Percentiles rank a stretch among this genome's conserved stretches.
Conservation (phyloP, 2,888 invertebrate genomes). For the Pyrgus malvae region DNA sequence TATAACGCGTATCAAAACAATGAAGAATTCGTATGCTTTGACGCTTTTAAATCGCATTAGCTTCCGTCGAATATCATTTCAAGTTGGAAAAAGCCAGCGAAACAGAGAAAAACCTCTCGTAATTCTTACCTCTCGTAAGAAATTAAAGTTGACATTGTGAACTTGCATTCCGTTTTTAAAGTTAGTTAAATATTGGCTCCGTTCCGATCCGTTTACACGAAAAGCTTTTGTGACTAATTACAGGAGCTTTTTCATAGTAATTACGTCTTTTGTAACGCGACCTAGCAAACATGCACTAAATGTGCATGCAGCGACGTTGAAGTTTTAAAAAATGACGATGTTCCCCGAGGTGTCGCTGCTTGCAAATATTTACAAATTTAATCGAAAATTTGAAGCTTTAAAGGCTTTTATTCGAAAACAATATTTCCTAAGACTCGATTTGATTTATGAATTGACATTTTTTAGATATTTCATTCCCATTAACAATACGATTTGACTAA, state of each 20-base stretch:
- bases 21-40: constrained; percentile 25
- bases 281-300: constrained; percentile 40
- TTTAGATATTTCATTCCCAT: no score
- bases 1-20: constrained; percentile 31
- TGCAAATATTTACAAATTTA: not conserved
- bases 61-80: constrained; percentile 36
- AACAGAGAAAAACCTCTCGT: constrained; percentile 25
- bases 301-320: not conserved
- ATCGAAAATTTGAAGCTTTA: no score
- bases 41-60: constrained; percentile 38
- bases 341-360: not conserved
- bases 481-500: no score
- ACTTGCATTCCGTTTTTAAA: constrained; percentile 34
- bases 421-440: no score
- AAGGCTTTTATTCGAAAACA: no score
- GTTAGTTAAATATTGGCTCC: constrained; percentile 38
- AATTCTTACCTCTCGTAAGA: no score
- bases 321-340: not conserved
- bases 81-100: constrained; percentile 40
- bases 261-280: constrained; percentile 44
- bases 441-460: no score
- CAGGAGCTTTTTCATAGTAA: constrained; percentile 35
- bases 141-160: constrained; percentile 36
- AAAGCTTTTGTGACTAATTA: constrained; percentile 41
- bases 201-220: constrained; percentile 35